Evolutionary conservation across 2,113 vertebrate species (phyloP).

Genomic region (Pitta sordida): DNA sequence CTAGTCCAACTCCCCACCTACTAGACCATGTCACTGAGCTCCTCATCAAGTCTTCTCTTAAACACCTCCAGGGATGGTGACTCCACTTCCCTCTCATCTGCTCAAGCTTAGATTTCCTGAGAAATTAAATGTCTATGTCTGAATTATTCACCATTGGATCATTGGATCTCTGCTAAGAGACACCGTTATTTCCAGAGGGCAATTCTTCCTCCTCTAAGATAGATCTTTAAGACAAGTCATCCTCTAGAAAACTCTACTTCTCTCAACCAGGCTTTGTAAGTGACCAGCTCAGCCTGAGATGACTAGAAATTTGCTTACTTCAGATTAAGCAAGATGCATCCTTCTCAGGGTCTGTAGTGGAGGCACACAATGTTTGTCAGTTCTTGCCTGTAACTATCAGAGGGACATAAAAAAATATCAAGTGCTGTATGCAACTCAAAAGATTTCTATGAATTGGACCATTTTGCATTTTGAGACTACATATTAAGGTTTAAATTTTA

Average conservation of each 20-base stretch:
- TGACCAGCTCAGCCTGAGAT: background rate
- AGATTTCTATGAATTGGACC: background rate
- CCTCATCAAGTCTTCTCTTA: too few relatives aligned
- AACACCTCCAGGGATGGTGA: too few relatives aligned
- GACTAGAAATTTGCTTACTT: background rate
- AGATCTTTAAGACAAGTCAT: background rate
- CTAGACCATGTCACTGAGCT: too few relatives aligned
- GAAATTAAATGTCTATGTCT: background rate
- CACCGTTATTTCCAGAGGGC: background rate
- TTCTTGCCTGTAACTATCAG: background rate
- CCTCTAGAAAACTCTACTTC: background rate
- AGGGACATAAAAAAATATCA: background rate
- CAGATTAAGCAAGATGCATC: background rate
- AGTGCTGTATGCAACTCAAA: background rate
- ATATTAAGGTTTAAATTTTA: background rate
- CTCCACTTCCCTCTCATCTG: too few relatives aligned
- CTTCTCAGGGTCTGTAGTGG: background rate
- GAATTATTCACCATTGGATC: background rate
- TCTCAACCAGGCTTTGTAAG: background rate
- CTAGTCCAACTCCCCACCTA: too few relatives aligned
- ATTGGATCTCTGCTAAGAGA: slow-evolving; percentile 8
- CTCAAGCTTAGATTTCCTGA: background rate
- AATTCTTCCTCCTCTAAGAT: background rate
- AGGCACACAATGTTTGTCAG: background rate
- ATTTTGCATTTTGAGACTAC: background rate